phyloP scores from a whole-genome alignment of 2,888 invertebrate species.

The Lasioglossum oenotherae region DNA sequence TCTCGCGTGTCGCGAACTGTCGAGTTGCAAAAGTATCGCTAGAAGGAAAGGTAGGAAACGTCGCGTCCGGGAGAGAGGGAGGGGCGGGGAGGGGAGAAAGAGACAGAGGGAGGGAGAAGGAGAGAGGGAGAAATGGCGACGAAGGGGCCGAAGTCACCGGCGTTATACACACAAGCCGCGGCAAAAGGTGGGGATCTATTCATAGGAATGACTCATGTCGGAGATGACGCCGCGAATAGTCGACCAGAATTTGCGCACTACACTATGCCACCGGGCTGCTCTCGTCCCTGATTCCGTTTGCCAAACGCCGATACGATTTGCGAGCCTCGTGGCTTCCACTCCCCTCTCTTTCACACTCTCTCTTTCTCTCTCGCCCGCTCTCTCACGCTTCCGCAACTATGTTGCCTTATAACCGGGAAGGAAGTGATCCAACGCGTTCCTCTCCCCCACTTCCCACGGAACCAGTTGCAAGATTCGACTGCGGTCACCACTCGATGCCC shows the following conservation, averaged over 20 bases:
- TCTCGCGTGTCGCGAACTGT: slow-evolving; percentile 8
- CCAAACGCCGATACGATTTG: slow-evolving; percentile 40
- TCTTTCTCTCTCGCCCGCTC: background rate
- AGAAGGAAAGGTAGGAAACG: slow-evolving; percentile 19
- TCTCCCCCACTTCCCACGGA: background rate
- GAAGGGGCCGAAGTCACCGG: slow-evolving; percentile 40
- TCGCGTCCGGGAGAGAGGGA: no score
- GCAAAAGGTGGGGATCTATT: slow-evolving; percentile 77
- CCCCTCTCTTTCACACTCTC: background rate
- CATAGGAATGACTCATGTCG: slow-evolving; percentile 79
- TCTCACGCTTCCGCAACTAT: background rate
- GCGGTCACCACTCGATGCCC: slow-evolving; percentile 21
- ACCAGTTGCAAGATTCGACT: slow-evolving; percentile 29
- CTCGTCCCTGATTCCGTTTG: slow-evolving; percentile 60
- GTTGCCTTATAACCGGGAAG: background rate
- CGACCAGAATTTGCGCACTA: slow-evolving; percentile 81
- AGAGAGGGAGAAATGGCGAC: slow-evolving; percentile 17
- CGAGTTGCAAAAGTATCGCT: background rate
- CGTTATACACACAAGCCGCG: slow-evolving; percentile 51
- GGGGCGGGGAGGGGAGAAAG: background rate
- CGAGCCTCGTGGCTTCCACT: background rate
- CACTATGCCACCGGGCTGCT: slow-evolving; percentile 65
- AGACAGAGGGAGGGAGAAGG: background rate
- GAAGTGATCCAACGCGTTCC: background rate
- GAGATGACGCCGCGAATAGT: slow-evolving; percentile 81